Conservation (phyloP, 2,797 vertebrate species). For the Hafferia zeledoni region DNA sequence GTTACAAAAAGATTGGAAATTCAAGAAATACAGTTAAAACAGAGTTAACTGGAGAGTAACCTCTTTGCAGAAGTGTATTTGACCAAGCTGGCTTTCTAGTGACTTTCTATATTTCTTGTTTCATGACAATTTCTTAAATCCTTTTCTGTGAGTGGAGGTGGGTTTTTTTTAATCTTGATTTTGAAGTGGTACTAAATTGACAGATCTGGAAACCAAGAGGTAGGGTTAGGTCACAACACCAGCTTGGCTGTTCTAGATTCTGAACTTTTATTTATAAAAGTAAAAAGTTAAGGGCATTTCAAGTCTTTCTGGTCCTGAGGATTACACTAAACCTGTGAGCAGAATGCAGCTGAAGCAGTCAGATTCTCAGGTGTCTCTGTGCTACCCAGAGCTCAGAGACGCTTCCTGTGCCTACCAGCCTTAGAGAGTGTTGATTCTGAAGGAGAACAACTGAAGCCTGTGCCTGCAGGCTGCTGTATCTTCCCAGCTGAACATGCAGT, state of each 20-base stretch:
- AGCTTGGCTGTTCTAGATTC: background rate
- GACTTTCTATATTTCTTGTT: background rate
- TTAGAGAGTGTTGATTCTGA: background rate
- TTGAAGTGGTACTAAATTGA: background rate
- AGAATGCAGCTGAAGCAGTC: background rate
- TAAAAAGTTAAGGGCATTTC: background rate
- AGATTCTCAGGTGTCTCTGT: background rate
- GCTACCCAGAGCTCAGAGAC: fast-evolving
- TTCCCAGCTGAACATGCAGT: background rate
- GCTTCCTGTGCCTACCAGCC: background rate
- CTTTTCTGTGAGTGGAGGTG: background rate
- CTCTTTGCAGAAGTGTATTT: background rate
- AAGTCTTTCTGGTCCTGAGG: background rate
- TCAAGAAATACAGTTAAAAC: background rate
- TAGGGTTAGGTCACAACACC: background rate
- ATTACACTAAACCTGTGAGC: background rate
- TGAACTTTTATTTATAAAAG: background rate
- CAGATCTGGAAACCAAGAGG: background rate
- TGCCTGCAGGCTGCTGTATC: background rate
- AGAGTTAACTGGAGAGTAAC: background rate
- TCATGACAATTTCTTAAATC: background rate
- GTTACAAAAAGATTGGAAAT: background rate
- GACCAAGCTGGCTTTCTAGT: background rate
- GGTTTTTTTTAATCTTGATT: background rate
- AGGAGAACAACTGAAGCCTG: background rate